These are phyloP conservation scores for Aquatica leii DNA, from an alignment of 2,888 invertebrate genomes.

Conservation along the genomic window DNA sequence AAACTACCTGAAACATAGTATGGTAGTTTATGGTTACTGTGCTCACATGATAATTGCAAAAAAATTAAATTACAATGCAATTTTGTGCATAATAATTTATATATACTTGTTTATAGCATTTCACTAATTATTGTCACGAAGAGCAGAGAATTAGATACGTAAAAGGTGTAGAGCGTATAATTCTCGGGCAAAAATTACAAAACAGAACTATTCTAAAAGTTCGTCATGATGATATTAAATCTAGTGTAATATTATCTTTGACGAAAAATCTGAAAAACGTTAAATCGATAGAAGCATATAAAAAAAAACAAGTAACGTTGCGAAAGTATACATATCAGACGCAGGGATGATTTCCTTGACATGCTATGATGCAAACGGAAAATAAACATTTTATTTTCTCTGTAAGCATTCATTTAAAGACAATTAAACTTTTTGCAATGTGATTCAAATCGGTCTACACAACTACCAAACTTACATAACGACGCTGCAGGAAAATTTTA, in stretches of 20 bases:
- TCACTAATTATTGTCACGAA: not conserved
- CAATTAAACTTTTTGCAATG: not conserved
- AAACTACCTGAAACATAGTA: too few relatives aligned
- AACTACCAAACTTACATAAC: too few relatives aligned
- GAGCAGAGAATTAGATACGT: not conserved
- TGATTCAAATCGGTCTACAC: not conserved
- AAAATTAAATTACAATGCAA: too few relatives aligned
- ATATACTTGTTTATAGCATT: not conserved
- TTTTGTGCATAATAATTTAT: not conserved
- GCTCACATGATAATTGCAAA: too few relatives aligned
- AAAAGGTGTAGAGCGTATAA: not conserved
- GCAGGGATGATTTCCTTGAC: slow-evolving; percentile 1
- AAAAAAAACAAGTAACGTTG: not conserved
- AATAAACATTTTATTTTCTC: not conserved
- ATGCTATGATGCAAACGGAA: too few relatives aligned
- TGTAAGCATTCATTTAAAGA: too few relatives aligned
- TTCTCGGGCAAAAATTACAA: too few relatives aligned
- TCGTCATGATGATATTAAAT: slow-evolving; percentile 10
- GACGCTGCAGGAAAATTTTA: slow-evolving; percentile 2
- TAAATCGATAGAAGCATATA: slow-evolving; percentile 3
- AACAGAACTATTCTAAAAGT: too few relatives aligned
- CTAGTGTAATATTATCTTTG: not conserved
- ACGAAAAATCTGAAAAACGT: slow-evolving; percentile 1
- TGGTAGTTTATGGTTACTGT: too few relatives aligned
- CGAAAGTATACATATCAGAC: not conserved